Conservation (phyloP, 2,888 invertebrate genomes). For the Boloria selene region DNA sequence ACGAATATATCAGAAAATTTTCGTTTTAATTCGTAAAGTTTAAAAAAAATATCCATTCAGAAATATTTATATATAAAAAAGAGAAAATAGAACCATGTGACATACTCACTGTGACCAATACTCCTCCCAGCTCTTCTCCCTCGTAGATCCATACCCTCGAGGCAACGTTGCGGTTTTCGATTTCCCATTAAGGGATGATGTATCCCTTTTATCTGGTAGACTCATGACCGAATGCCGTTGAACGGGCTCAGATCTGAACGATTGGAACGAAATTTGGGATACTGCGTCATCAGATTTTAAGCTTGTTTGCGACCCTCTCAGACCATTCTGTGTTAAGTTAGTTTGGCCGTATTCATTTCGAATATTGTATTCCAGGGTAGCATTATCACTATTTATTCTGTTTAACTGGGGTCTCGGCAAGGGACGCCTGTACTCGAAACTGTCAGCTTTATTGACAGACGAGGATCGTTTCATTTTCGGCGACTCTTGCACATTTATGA, state of each 20-base stretch:
- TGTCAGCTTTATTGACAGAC: constrained; percentile 59
- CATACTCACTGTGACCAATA: constrained; percentile 76
- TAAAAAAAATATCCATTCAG: no score
- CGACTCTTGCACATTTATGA: constrained; percentile 67
- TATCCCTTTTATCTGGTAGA: constrained; percentile 63
- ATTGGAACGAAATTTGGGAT: constrained; percentile 64
- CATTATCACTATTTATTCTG: constrained; percentile 51
- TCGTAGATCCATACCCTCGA: constrained; percentile 69
- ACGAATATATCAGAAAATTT: no score
- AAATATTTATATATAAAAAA: neutral
- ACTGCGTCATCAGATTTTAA: constrained; percentile 65
- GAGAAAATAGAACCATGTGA: neutral
- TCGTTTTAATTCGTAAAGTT: no score
- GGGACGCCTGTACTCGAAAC: constrained; percentile 55
- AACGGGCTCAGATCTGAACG: constrained; percentile 68
- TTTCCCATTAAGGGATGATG: constrained; percentile 59
- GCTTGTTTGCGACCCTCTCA: constrained; percentile 62
- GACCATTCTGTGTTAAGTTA: constrained; percentile 49
- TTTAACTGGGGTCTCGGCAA: constrained; percentile 54
- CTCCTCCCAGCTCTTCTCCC: constrained; percentile 75
- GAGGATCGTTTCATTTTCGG: constrained; percentile 62
- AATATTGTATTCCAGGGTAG: constrained; percentile 49
- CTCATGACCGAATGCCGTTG: constrained; percentile 64
- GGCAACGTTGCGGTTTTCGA: constrained; percentile 68
- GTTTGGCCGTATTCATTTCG: constrained; percentile 55